These are phyloP conservation scores for Cossypha heuglini DNA, from an alignment of 2,797 vertebrate genomes.

Conservation along the genomic window DNA sequence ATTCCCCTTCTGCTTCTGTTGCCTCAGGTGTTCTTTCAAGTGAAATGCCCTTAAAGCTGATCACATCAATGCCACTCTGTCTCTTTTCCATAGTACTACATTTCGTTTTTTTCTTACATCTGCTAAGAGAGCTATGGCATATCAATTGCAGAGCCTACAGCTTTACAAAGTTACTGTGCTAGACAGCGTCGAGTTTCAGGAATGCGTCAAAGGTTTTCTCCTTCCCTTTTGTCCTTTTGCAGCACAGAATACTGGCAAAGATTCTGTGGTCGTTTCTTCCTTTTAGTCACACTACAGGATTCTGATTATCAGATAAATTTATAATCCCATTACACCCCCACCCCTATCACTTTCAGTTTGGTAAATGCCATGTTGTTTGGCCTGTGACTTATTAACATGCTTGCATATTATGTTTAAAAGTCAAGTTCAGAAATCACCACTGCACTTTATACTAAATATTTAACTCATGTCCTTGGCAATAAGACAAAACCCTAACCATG, in stretches of 20 bases:
- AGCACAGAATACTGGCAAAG: background rate
- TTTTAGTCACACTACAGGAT: background rate
- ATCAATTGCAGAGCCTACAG: background rate
- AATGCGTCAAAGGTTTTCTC: background rate
- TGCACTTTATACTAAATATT: conserved; percentile 69
- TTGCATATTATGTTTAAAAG: conserved; percentile 64
- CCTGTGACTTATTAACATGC: conserved; percentile 29
- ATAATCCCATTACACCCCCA: background rate
- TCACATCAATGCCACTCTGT: conserved; percentile 24
- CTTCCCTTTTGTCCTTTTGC: background rate
- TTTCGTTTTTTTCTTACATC: background rate
- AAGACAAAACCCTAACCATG: conserved; percentile 47
- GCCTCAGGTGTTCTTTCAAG: conserved; percentile 39
- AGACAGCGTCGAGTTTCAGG: background rate
- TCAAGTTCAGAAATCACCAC: conserved; percentile 47
- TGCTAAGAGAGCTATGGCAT: background rate
- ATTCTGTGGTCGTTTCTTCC: background rate
- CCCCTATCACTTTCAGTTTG: background rate
- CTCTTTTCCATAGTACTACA: background rate
- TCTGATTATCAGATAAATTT: conserved; percentile 22
- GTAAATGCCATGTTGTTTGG: conserved; percentile 52
- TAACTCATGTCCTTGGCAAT: conserved; percentile 68
- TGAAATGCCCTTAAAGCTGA: conserved; percentile 49
- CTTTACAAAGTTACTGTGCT: background rate
- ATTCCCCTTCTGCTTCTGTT: conserved; percentile 45